Conservation (phyloP, 2,888 invertebrate species). For the Pristionchus mayeri region DNA sequence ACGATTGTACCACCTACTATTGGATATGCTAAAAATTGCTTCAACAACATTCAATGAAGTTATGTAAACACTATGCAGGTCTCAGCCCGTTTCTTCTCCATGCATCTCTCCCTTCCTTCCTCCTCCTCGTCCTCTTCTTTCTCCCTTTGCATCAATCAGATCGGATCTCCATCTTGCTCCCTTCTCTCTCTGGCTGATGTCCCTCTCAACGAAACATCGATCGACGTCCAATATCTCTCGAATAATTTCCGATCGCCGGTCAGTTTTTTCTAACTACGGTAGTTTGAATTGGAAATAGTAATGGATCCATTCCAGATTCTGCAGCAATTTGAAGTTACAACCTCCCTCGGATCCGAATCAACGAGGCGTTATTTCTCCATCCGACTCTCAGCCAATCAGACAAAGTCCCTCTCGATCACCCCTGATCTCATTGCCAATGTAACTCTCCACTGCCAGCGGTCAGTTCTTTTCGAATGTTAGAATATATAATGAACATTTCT, state of each 20-base stretch:
- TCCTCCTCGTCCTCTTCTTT: not conserved
- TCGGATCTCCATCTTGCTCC: not conserved
- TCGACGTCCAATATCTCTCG: not conserved
- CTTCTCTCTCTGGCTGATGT: not conserved
- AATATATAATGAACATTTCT: no score
- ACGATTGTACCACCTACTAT: not conserved
- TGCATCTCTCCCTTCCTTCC: not conserved
- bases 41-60: no score
- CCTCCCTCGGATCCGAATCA: not conserved
- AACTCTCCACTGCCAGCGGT: not conserved
- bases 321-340: not conserved
- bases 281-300: not conserved
- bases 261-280: not conserved
- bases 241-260: not conserved
- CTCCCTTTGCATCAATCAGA: constrained; percentile 12
- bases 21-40: no score
- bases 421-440: not conserved
- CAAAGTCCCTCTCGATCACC: not conserved
- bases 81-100: constrained; percentile 3
- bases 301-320: not conserved
- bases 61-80: not conserved
- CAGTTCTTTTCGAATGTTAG: not conserved
- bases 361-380: not conserved
- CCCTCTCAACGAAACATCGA: not conserved
- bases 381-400: not conserved